Evolutionary conservation across 2,113 vertebrate species (phyloP), one percentile per base, ranked within the genome.

Genomic region (Nothocercus nigrocapillus): DNA sequence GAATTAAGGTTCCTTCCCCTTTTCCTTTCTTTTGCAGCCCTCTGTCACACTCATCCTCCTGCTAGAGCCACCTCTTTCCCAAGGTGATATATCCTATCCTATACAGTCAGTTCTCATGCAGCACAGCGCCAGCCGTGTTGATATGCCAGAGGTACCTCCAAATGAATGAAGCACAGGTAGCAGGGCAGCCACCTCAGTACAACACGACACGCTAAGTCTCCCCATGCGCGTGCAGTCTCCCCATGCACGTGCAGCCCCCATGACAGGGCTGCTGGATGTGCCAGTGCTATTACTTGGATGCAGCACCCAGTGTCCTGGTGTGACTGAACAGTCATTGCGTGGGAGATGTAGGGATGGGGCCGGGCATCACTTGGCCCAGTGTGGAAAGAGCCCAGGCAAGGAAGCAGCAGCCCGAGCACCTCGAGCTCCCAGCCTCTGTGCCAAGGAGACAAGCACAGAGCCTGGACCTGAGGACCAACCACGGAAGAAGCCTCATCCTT

Each of bases 201-300:
- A 12, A 49, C 20, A 21, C 19, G 47, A 49, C 20, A 22, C 21
- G 22, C 20, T 20, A 58, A 17, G 70, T 36, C 40, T 66, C 38
- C n/a, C 13, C 38, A 42, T 19, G 36, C 27, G 8, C 8, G 22
- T 34, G 61, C 59, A 89, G 68, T 44, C 44, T 5, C 5, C 13
- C 36, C 36, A 36, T 36, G 38, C 27, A 8, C 7, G 28, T 36
- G 62, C 61, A 89, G 69, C 49, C 45, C 5, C 6, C 12, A 21
- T 30, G 44, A 54, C 42, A 69, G 4, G 44, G 45, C 36, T 85
- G 69, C 49, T 66, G 56, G 69, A 49, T 0, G 1, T 30, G 30
- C 13, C 45, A 4, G 1, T 38, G 0, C 8, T 28, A 13, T 27
- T 54, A 16, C 30, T 30, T 5, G 0, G 30, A 36, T 58, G n/a